Conservation (phyloP, 1,140 invertebrate species). For the Lasaia peninsularis region DNA sequence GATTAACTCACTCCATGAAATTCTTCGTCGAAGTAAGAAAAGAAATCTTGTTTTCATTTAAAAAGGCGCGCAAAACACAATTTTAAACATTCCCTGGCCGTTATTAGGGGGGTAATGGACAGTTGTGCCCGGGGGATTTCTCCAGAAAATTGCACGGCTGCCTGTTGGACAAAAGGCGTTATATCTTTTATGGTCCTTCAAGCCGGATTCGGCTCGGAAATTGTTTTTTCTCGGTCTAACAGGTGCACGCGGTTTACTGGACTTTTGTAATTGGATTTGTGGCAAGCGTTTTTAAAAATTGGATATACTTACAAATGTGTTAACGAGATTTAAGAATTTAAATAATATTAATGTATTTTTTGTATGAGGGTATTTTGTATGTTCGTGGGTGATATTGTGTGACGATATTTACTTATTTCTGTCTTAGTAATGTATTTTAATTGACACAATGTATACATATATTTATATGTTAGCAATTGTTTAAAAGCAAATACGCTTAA, state of each 20-base stretch:
- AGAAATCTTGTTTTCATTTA: slow-evolving; percentile 35
- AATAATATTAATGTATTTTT: too few relatives aligned
- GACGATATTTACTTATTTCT: too few relatives aligned
- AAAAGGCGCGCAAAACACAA: slow-evolving; percentile 32
- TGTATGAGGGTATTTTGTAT: too few relatives aligned
- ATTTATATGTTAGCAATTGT: too few relatives aligned
- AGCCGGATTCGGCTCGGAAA: slow-evolving; percentile 29
- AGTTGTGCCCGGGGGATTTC: slow-evolving; percentile 30
- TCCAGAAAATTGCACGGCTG: slow-evolving; percentile 30
- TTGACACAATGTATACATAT: too few relatives aligned
- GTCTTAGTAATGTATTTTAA: too few relatives aligned
- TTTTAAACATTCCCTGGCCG: slow-evolving; percentile 32
- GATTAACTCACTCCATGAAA: slow-evolving; percentile 36
- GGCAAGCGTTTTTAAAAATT: slow-evolving; percentile 14
- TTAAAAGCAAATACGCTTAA: too few relatives aligned
- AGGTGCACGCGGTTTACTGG: slow-evolving; percentile 29
- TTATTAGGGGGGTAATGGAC: slow-evolving; percentile 28
- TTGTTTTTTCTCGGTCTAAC: slow-evolving; percentile 31
- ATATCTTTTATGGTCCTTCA: slow-evolving; percentile 38
- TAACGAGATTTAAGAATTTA: too few relatives aligned
- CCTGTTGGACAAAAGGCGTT: slow-evolving; percentile 33
- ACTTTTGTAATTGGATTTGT: slow-evolving; percentile 36
- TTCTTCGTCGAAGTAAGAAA: slow-evolving; percentile 20
- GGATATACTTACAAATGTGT: neutral
- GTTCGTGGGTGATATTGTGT: too few relatives aligned